These are phyloP conservation scores for Harmothoe impar DNA, from an alignment of 2,888 invertebrate species.

Conservation along the genomic window DNA sequence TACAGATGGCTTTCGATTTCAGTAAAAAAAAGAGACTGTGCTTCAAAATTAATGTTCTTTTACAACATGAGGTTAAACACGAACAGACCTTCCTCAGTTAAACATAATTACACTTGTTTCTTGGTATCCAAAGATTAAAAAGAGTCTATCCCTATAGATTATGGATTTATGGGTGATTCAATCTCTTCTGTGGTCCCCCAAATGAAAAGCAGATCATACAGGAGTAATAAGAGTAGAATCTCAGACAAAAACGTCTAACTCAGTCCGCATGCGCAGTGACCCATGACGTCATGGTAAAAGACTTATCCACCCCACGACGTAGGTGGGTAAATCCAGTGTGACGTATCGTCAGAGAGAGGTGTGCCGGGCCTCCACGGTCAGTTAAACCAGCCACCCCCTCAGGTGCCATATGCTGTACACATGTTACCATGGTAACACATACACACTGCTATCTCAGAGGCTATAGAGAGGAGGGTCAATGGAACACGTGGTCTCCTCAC, in stretches of 20 bases:
- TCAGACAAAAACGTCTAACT: neutral
- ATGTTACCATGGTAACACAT: neutral
- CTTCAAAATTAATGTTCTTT: too few relatives aligned
- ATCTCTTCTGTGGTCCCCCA: neutral
- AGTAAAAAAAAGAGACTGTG: too few relatives aligned
- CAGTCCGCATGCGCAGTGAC: neutral
- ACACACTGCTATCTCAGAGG: too few relatives aligned
- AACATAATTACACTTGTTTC: too few relatives aligned
- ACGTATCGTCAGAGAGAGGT: constrained; percentile 7
- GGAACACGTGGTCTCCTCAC: neutral
- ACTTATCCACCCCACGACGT: neutral
- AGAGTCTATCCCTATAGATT: too few relatives aligned
- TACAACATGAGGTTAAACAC: too few relatives aligned
- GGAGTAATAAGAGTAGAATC: neutral
- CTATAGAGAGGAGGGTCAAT: neutral
- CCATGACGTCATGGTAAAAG: constrained; percentile 21
- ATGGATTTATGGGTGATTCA: too few relatives aligned
- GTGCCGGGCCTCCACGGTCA: constrained; percentile 13
- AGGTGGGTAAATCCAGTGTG: neutral
- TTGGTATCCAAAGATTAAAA: too few relatives aligned
- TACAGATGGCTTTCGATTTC: too few relatives aligned
- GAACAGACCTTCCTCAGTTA: too few relatives aligned
- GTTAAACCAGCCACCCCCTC: neutral
- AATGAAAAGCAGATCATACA: neutral
- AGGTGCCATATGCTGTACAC: neutral